phyloP scores from a whole-genome alignment of 2,888 invertebrate species.

The Geophilus truncorum region DNA sequence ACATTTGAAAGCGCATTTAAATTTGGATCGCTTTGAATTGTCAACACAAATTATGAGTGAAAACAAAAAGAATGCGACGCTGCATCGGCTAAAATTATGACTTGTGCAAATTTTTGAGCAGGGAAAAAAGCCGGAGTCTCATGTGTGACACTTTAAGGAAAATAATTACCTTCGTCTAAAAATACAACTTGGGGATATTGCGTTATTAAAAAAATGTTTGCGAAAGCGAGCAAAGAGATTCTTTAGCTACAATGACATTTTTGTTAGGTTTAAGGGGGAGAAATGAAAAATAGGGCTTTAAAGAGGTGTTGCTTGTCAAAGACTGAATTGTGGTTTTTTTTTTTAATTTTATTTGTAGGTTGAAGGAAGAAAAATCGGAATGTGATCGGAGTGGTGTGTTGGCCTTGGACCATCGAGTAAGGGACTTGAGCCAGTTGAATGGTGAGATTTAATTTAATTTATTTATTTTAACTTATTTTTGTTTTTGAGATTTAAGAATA shows the following conservation, averaged over 20 bases:
- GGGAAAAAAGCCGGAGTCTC: neutral
- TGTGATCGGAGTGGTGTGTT: conserved; percentile 65
- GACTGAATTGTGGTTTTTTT: neutral
- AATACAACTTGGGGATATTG: neutral
- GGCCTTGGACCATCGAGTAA: conserved; percentile 73
- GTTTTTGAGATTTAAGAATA: no score
- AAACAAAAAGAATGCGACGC: neutral
- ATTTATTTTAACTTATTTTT: no score
- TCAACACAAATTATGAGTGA: conserved; percentile 7
- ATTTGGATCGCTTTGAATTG: conserved; percentile 5
- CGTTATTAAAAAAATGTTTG: neutral
- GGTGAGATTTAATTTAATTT: conserved; percentile 52
- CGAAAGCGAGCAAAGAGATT: neutral
- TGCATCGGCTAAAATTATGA: neutral
- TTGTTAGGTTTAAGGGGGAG: neutral
- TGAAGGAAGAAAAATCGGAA: conserved; percentile 80
- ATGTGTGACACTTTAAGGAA: neutral
- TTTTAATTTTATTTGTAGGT: conserved; percentile 55
- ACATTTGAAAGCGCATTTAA: no score
- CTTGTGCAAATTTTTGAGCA: no score
- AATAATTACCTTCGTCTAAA: neutral
- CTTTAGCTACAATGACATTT: neutral
- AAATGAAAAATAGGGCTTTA: no score
- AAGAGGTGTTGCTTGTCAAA: no score
- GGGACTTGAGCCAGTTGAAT: conserved; percentile 80